Percentiles rank a stretch among this genome's conserved stretches.
phyloP scores from a whole-genome alignment of 2,888 invertebrate genomes.

The Cosmia pyralina region DNA sequence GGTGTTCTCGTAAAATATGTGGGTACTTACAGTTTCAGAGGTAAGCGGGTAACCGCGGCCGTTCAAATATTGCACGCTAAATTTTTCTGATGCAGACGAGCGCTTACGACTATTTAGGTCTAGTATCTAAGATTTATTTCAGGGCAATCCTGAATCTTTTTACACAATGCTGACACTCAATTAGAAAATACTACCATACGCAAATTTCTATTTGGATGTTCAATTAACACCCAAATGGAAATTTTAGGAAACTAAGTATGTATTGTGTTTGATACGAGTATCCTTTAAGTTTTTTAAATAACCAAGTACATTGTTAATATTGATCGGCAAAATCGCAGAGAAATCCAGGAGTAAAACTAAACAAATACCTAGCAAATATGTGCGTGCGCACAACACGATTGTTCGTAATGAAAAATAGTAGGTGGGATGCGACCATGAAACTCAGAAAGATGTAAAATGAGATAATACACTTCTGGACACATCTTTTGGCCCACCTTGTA shows the following conservation, averaged over 20 bases:
- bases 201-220: too few relatives aligned
- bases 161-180: too few relatives aligned
- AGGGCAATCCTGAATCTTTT: neutral
- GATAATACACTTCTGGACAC: too few relatives aligned
- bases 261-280: neutral
- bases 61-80: slow-evolving; percentile 69
- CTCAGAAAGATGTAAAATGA: slow-evolving; percentile 28
- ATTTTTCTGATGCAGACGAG: slow-evolving; percentile 57
- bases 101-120: slow-evolving; percentile 14
- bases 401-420: slow-evolving; percentile 41
- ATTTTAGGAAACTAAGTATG: neutral
- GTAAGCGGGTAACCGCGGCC: slow-evolving; percentile 59
- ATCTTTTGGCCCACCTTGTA: too few relatives aligned
- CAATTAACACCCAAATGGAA: neutral
- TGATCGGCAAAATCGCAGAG: neutral
- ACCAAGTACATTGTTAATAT: neutral
- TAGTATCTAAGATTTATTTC: neutral
- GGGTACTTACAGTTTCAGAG: slow-evolving; percentile 67
- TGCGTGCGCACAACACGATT: neutral
- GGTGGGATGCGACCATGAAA: slow-evolving; percentile 35
- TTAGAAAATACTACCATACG: neutral
- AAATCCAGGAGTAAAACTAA: neutral
- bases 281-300: neutral
- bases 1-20: slow-evolving; percentile 76
- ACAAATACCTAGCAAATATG: slow-evolving; percentile 17